Percentiles rank a stretch among this genome's conserved stretches.
Conservation (phyloP, 30 jellyfish, hydroid and myxozoan species). For the Rhopilema esculentum region DNA sequence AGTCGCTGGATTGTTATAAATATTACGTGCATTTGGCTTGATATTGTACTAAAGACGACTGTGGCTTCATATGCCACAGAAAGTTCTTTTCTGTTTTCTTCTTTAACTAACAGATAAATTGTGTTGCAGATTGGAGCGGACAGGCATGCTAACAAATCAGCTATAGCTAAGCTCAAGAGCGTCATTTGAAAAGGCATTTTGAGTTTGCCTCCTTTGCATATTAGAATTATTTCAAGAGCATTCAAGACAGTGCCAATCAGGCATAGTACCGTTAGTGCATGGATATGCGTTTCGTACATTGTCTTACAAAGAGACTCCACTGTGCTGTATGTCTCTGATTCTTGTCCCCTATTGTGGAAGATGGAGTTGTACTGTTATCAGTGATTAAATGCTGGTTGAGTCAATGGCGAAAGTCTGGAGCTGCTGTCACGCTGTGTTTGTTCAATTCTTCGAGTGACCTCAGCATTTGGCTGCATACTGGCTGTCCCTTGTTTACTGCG, state of each 20-base stretch:
- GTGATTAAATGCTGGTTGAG: too few relatives aligned
- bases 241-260: not conserved
- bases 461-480: too few relatives aligned
- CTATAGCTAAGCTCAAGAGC: not conserved
- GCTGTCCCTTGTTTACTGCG: too few relatives aligned
- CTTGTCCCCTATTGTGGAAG: too few relatives aligned
- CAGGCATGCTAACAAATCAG: not conserved
- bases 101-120: not conserved
- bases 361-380: too few relatives aligned
- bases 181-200: not conserved
- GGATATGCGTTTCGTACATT: not conserved
- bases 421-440: too few relatives aligned
- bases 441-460: too few relatives aligned
- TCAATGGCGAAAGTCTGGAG: too few relatives aligned
- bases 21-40: not conserved
- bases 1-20: slow-evolving; percentile 1
- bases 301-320: too few relatives aligned
- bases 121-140: not conserved
- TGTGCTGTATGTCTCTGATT: too few relatives aligned
- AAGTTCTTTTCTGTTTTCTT: not conserved
- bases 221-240: not conserved
- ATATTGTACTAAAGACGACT: not conserved
- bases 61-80: not conserved
- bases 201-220: not conserved
- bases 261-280: not conserved